Percentiles rank a stretch among this genome's conserved stretches.
Evolutionary conservation across 2,888 invertebrate species (phyloP).

Genomic region (Mimas tiliae): DNA sequence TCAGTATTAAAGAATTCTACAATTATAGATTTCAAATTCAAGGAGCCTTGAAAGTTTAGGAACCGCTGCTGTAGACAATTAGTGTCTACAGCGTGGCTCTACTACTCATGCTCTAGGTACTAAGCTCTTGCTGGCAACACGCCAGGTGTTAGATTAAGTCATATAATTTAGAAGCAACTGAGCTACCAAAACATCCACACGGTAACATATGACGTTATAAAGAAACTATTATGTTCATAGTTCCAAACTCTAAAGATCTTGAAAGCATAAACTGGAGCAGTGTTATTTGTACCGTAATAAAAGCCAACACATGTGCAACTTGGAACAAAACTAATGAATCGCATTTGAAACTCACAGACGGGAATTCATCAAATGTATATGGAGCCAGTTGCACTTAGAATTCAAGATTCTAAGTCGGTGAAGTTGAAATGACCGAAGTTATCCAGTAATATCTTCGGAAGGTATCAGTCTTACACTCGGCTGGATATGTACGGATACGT

Average conservation of each 20-base stretch:
- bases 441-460: not conserved
- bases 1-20: too few relatives aligned
- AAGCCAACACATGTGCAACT: not conserved
- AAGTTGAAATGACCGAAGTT: slow-evolving; percentile 19
- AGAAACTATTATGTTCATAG: not conserved
- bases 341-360: not conserved
- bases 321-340: not conserved
- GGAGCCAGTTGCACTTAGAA: not conserved
- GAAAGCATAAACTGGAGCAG: not conserved
- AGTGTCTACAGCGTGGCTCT: too few relatives aligned
- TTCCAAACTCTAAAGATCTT: not conserved
- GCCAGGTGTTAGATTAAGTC: not conserved
- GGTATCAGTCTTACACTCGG: not conserved
- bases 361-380: slow-evolving; percentile 9
- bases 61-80: too few relatives aligned
- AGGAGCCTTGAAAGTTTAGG: too few relatives aligned
- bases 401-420: slow-evolving; percentile 2
- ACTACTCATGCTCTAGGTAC: not conserved
- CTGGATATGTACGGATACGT: not conserved
- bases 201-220: not conserved
- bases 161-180: not conserved
- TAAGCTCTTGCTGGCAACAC: not conserved
- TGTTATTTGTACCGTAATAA: not conserved
- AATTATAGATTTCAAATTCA: too few relatives aligned
- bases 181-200: not conserved